Percentiles rank a stretch among this genome's conserved stretches.
Conservation (phyloP, 2,888 invertebrate genomes). For the Lithosia quadra region DNA sequence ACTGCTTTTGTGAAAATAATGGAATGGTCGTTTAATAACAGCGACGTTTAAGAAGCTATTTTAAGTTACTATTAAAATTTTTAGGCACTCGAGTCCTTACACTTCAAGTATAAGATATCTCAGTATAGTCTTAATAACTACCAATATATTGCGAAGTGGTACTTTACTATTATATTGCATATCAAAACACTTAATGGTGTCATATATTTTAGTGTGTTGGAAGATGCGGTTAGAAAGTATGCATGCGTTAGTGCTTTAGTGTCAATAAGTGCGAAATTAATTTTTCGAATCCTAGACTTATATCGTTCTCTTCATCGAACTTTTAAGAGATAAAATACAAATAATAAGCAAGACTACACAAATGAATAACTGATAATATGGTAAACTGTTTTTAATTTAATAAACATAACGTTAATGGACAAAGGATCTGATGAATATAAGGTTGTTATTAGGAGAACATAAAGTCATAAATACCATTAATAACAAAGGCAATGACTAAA, state of each 20-base stretch:
- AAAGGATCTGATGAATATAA: not conserved
- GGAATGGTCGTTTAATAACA: constrained; percentile 38
- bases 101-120: too few species aligned
- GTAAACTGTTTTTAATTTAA: not conserved
- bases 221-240: not conserved
- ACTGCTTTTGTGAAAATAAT: constrained; percentile 30
- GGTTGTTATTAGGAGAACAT: not conserved
- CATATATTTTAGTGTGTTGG: not conserved
- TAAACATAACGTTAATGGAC: not conserved
- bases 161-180: constrained; percentile 7
- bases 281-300: not conserved
- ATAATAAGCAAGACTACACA: not conserved
- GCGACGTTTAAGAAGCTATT: constrained; percentile 21
- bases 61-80: not conserved
- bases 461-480: not conserved
- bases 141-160: not conserved
- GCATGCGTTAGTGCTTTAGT: not conserved
- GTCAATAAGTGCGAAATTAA: not conserved
- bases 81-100: too few species aligned
- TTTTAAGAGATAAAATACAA: not conserved
- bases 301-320: not conserved
- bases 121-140: not conserved
- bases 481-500: too few species aligned
- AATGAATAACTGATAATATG: not conserved
- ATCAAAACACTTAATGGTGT: constrained; percentile 4